phyloP scores from a whole-genome alignment of 2,888 invertebrate species.

The Morpho achilles region DNA sequence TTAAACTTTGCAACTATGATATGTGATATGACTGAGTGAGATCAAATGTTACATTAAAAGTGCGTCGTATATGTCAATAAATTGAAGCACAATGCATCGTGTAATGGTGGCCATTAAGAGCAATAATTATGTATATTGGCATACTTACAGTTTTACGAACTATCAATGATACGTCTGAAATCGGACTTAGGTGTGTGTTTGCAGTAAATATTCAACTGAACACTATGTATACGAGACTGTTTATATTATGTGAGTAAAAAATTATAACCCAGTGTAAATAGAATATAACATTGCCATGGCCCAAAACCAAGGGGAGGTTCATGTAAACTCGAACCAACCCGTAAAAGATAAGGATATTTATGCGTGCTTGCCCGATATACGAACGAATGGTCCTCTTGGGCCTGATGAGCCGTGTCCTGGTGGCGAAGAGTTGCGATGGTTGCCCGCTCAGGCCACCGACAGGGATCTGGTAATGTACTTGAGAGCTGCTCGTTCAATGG shows the following conservation, averaged over 20 bases:
- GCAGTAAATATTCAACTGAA: constrained; percentile 39
- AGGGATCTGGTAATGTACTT: constrained; percentile 98
- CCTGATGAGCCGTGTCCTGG: constrained; percentile 71
- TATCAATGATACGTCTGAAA: constrained; percentile 56
- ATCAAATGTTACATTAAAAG: constrained; percentile 39
- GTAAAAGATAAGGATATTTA: constrained; percentile 74
- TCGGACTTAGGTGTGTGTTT: constrained; percentile 36
- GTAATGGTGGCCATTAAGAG: constrained; percentile 79
- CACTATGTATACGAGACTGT: constrained; percentile 58
- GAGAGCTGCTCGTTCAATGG: constrained; percentile 97
- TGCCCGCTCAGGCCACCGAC: constrained; percentile 95
- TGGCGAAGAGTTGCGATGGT: constrained; percentile 95
- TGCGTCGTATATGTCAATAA: constrained; percentile 48
- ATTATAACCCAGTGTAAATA: constrained; percentile 62
- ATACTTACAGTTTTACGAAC: constrained; percentile 68
- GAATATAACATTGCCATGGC: constrained; percentile 65
- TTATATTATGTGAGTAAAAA: constrained; percentile 50
- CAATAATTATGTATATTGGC: constrained; percentile 79
- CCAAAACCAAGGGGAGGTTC: constrained; percentile 77
- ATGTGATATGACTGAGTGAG: constrained; percentile 44
- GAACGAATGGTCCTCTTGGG: constrained; percentile 68
- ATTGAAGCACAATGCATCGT: constrained; percentile 74
- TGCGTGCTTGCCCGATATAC: constrained; percentile 79
- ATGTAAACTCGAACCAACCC: constrained; percentile 75
- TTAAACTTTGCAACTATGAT: constrained; percentile 43